phyloP scores from a whole-genome alignment of 2,797 vertebrate species.

The Diplodus sargus region DNA sequence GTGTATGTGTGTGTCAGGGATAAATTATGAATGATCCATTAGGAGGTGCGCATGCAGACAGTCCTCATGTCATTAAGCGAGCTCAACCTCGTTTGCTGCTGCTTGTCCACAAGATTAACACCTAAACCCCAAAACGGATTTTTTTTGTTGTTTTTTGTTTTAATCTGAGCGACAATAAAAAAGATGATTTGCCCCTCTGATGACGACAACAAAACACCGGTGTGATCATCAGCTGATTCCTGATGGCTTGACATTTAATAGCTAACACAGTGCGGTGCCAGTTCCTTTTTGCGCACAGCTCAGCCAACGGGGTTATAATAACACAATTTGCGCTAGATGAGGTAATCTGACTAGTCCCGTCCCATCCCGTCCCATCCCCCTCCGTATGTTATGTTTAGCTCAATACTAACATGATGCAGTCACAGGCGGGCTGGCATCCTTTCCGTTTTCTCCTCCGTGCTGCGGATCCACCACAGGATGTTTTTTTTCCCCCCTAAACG shows the following conservation, averaged over 20 bases:
- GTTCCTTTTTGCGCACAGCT: constrained; percentile 20
- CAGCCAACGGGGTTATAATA: constrained; percentile 54
- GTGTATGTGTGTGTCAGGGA: not conserved
- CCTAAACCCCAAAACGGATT: constrained; percentile 11
- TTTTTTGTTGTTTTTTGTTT: not conserved
- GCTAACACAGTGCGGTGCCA: not conserved
- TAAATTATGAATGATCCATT: constrained; percentile 48
- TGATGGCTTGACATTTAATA: not conserved
- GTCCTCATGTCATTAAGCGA: not conserved
- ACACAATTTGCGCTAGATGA: constrained; percentile 74
- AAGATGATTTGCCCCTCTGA: not conserved
- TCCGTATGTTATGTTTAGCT: constrained; percentile 69
- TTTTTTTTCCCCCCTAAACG: not conserved
- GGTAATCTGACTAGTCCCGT: constrained; percentile 67
- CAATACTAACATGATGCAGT: constrained; percentile 64
- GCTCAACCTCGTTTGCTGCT: not conserved
- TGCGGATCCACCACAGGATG: constrained; percentile 31
- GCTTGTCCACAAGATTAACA: constrained; percentile 21
- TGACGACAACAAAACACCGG: not conserved
- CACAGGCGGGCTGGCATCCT: constrained; percentile 40
- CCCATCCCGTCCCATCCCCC: constrained; percentile 64
- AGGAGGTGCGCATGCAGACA: constrained; percentile 21
- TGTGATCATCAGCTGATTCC: constrained; percentile 1
- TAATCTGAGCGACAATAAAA: constrained; percentile 18
- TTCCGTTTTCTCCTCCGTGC: constrained; percentile 12